Conservation (phyloP, 2,888 invertebrate genomes). For the Agriotes lineatus region DNA sequence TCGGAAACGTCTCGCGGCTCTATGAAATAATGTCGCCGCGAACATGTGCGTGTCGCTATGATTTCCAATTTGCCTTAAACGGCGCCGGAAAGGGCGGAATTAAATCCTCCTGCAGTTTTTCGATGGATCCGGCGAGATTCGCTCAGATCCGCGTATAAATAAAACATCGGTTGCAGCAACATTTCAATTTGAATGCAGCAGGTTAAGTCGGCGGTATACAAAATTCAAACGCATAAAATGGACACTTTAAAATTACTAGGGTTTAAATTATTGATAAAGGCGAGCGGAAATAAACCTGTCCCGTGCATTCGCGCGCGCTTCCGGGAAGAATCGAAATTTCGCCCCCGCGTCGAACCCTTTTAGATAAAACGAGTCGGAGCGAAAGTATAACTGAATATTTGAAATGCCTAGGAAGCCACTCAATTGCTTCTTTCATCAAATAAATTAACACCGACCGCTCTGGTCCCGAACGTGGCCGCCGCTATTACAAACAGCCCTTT, state of each 20-base stretch:
- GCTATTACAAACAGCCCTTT: conserved; percentile 27
- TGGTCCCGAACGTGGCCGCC: conserved; percentile 2
- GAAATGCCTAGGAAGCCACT: conserved; percentile 5
- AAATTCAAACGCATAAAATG: conserved; percentile 40
- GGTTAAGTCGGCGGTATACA: conserved; percentile 34
- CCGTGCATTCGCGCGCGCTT: conserved; percentile 25
- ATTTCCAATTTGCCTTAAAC: background rate
- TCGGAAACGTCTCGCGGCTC: background rate
- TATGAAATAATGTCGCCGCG: conserved; percentile 20
- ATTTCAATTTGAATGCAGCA: conserved; percentile 46
- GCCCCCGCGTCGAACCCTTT: background rate
- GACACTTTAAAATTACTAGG: conserved; percentile 39
- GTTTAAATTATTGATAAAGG: conserved; percentile 40
- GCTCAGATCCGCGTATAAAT: conserved; percentile 42
- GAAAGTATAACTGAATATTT: background rate
- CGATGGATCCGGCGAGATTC: conserved; percentile 44
- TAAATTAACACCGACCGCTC: conserved; percentile 8
- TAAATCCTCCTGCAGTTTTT: conserved; percentile 45
- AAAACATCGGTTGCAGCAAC: conserved; percentile 45
- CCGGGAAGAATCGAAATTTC: conserved; percentile 23
- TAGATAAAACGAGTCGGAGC: background rate
- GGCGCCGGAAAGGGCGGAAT: conserved; percentile 36
- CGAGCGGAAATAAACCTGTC: conserved; percentile 38
- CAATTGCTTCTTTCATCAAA: conserved; percentile 16
- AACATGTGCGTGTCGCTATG: background rate